A percentile compares a stretch with the other conserved stretches of the same genome.
Evolutionary conservation across 2,797 vertebrate species (phyloP).

Genomic region (Synanceia verrucosa): DNA sequence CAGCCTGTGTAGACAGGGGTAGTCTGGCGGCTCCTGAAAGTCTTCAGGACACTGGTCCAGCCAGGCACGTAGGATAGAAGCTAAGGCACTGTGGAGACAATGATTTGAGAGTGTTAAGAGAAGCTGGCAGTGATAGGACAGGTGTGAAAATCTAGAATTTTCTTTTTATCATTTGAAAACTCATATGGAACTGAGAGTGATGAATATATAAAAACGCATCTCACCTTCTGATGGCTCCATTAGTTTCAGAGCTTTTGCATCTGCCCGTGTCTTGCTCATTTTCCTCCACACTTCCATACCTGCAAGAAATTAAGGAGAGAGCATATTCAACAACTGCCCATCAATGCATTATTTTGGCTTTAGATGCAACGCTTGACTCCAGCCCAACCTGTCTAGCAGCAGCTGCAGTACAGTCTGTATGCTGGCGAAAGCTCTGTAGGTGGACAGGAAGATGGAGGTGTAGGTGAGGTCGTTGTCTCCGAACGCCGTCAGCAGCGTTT

Average conservation of each 20-base stretch:
- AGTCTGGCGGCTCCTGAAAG: conserved; percentile 90
- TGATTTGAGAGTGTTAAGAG: not conserved
- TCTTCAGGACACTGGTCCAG: conserved; percentile 95
- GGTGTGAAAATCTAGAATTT: no score
- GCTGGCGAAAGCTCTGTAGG: conserved; percentile 91
- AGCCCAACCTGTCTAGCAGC: conserved; percentile 88
- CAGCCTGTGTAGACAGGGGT: conserved; percentile 86
- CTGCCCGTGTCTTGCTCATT: conserved; percentile 41
- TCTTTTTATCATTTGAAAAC: no score
- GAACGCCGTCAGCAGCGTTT: conserved; percentile 92
- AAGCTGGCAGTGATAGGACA: not conserved
- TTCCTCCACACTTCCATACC: conserved; percentile 80
- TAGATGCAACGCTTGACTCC: not conserved
- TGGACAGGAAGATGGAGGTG: conserved; percentile 95
- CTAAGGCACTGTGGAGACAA: conserved; percentile 82
- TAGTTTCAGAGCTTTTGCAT: conserved; percentile 68
- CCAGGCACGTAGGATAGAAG: conserved; percentile 92
- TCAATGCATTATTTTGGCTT: not conserved
- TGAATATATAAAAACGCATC: conserved; percentile 21
- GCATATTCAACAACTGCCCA: not conserved
- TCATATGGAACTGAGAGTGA: not conserved
- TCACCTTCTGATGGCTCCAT: conserved; percentile 82
- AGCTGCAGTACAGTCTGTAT: conserved; percentile 89
- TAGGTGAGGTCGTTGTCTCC: conserved; percentile 96
- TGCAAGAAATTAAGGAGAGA: conserved; percentile 37